Base-by-base conservation (phyloP, 2,797 vertebrate genomes). In the Bradypus variegatus region DNA sequence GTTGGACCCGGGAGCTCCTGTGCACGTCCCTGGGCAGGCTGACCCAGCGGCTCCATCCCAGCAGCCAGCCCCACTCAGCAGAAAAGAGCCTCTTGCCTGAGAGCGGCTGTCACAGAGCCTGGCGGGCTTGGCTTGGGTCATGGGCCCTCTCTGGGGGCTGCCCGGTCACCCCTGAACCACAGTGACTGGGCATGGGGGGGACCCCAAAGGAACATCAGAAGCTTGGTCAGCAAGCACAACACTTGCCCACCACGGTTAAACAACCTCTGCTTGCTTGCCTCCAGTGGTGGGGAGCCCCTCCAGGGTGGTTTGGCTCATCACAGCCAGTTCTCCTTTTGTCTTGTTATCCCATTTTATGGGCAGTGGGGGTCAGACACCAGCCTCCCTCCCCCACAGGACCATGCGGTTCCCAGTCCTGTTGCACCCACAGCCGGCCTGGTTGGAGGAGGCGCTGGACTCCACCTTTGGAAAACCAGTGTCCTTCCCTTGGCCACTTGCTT, bases 201-300 rank as follows among this genome's bases (percentile, higher is more conserved):
- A 6, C 23, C 58, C 58, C 25, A 19, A 60, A 19, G 58, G 31
- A 67, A 33, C 33, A 33, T 69, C 27, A 12, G 45, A 38, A 38
- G 60, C 12, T 33, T 86, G 6, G 31, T n/a, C 50, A 62, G 69
- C 29, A 70, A 5, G 41, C 14, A 14, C 27, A 48, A 14, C 27
- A 48, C 9, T 45, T 29, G 41, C 45, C 72, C 12, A 21, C 29
- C 50, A 23, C 1, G 31, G 33, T 29, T 65, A 27, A 53, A 29
- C 36, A 58, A 21, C 45, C 29, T 23, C 78, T 16, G 12, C 80
- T 45, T 73, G 55, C 67, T 89, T 13, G 3, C 13, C 21, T 65
- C 33, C 36, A 1, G 4, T 2, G 50, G 29, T 0, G 1, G 31
- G 53, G 31, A 48, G 29, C 70, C 9, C 25, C 16, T 70, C 14